phyloP scores from a whole-genome alignment of 2,113 vertebrate species.

The Chamaea fasciata region DNA sequence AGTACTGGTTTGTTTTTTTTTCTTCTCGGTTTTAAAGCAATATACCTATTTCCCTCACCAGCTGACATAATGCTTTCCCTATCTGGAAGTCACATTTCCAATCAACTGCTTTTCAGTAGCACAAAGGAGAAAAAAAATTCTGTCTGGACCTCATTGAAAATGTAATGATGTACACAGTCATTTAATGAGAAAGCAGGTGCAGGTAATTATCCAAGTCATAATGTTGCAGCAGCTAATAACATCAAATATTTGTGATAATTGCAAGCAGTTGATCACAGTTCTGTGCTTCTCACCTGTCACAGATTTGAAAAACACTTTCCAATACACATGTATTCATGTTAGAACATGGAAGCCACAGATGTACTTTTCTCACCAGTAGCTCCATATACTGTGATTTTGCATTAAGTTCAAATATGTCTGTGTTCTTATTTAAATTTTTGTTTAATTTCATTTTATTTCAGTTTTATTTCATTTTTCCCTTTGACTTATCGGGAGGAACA shows the following conservation, averaged over 20 bases:
- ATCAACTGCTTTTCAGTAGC: conserved; percentile 26
- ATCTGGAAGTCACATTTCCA: conserved; percentile 19
- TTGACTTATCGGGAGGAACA: background rate
- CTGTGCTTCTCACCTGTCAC: background rate
- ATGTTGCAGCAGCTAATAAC: conserved; percentile 49
- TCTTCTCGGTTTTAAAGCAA: background rate
- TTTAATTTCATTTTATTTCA: too few relatives aligned
- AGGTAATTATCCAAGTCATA: conserved; percentile 47
- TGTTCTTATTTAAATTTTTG: background rate
- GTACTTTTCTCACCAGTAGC: background rate
- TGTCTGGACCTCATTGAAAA: conserved; percentile 35
- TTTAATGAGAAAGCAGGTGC: conserved; percentile 51
- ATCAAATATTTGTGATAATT: conserved; percentile 57
- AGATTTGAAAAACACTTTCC: background rate
- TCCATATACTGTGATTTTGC: background rate
- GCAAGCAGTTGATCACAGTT: conserved; percentile 4
- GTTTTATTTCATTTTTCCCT: background rate
- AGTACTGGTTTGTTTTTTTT: background rate
- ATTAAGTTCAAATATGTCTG: background rate
- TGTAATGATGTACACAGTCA: conserved; percentile 9
- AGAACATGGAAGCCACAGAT: background rate
- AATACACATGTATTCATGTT: background rate
- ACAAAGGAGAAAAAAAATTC: background rate
- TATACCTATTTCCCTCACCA: background rate
- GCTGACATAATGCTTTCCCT: conserved; percentile 16